Evolutionary conservation across 2,113 vertebrate genomes (phyloP).

Genomic region (Cyanoderma ruficeps): DNA sequence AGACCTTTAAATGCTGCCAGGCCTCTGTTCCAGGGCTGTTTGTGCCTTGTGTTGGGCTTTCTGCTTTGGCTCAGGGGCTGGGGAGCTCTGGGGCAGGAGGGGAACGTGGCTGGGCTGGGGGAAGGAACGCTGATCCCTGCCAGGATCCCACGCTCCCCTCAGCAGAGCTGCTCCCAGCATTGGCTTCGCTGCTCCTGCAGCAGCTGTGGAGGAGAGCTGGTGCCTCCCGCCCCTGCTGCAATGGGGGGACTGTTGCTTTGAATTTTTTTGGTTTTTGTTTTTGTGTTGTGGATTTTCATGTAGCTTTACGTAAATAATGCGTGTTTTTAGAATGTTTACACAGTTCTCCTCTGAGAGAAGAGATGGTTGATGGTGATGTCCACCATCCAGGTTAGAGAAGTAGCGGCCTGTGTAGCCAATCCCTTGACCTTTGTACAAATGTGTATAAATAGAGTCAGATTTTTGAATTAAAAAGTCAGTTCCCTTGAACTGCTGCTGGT

Average conservation of each 20-base stretch:
- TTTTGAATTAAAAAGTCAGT: too few species aligned
- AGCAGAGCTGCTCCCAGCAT: not conserved
- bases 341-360: too few species aligned
- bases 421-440: too few species aligned
- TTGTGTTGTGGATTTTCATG: too few species aligned
- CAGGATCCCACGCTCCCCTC: accelerated
- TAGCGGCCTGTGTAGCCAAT: too few species aligned
- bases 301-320: too few species aligned
- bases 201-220: not conserved
- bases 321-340: too few species aligned
- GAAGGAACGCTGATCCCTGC: not conserved
- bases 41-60: not conserved
- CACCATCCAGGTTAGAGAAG: too few species aligned
- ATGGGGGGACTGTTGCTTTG: not conserved
- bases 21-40: accelerated
- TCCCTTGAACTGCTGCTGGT: too few species aligned
- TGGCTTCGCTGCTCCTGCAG: not conserved
- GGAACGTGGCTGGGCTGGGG: not conserved
- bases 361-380: too few species aligned
- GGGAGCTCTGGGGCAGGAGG: not conserved
- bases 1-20: not conserved
- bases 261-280: too few species aligned
- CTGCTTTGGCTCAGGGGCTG: accelerated
- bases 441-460: too few species aligned
- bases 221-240: not conserved